Evolutionary conservation across 2,888 invertebrate species (phyloP), one percentile per base, ranked within the genome.

Genomic region (Cryptophagus acutangulus): DNA sequence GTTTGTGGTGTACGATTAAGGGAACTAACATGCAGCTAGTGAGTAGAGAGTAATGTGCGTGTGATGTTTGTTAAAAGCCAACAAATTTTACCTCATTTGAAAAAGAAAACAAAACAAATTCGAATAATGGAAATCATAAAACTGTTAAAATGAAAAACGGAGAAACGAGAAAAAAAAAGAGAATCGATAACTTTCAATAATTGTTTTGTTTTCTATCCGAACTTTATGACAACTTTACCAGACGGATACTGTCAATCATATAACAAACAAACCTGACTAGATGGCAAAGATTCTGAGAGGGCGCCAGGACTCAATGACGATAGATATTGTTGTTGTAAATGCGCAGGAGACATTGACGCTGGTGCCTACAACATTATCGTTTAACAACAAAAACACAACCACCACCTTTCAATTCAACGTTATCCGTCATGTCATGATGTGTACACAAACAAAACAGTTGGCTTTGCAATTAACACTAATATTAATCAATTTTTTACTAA

Each of bases 311-410:
- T 74, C 5, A 5, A 12, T 67, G 73, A 65, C 52, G 76, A 74
- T 58, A 76, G 74, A 66, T 81, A 83, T 70, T 82, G 82, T 72
- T 83, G 82, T 72, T 84, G 83, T 67, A 84, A 78, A 74, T 86
- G 88, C 68, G 88, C 87, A 56, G 88, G 87, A 51, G 88, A 88
- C 86, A 89, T 88, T 67, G 87, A 85, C 70, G 91, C 89, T 61
- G 91, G 91, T 67, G 91, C 91, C 87, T 91, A 76, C 63, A 73
- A 71, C 64, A 66, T 65, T 59, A 65, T 58, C 50, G 4, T 26
- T 26, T 26, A 13, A 6, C n/a, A 3, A 26, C 9, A 3, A 12
- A 3, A 26, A 26, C 20, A 20, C 20, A 6, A n/a, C n/a, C n/a
- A n/a, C n/a, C n/a, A n/a, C n/a, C n/a, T n/a, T n/a, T n/a, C n/a